Percentiles rank a stretch among this genome's conserved stretches.
phyloP scores from a whole-genome alignment of 2,888 invertebrate species.

The Parnassius apollo region DNA sequence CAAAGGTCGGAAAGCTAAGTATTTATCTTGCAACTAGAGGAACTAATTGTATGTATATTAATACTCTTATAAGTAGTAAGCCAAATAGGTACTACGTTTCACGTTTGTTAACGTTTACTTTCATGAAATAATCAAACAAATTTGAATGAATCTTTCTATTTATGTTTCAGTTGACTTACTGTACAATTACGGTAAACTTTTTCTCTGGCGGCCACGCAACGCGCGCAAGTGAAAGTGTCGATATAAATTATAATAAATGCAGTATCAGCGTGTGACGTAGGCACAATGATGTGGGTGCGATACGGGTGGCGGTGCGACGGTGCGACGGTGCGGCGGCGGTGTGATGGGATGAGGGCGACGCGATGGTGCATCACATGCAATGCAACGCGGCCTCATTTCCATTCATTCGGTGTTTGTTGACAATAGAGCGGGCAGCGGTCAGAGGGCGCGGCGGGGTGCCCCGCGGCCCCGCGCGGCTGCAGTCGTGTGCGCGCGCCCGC shows the following conservation, averaged over 20 bases:
- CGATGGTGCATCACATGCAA: conserved; percentile 21
- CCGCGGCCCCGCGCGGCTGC: conserved; percentile 44
- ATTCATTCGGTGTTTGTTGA: conserved; percentile 70
- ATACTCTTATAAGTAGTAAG: too few relatives aligned
- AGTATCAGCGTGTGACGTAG: conserved; percentile 25
- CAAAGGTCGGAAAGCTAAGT: too few relatives aligned
- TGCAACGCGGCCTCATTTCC: conserved; percentile 56
- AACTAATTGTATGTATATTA: too few relatives aligned
- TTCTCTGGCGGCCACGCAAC: conserved; percentile 15
- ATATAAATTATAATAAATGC: conserved; percentile 27
- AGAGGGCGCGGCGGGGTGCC: conserved; percentile 35
- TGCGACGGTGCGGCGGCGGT: conserved; percentile 6
- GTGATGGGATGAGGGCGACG: conserved; percentile 9
- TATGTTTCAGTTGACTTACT: neutral
- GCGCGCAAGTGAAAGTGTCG: conserved; percentile 22
- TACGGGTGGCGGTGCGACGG: conserved; percentile 10
- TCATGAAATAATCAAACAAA: neutral
- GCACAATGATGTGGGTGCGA: conserved; percentile 24
- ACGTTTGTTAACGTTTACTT: neutral
- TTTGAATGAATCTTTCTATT: too few relatives aligned
- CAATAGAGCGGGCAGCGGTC: conserved; percentile 60
- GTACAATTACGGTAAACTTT: conserved; percentile 30
- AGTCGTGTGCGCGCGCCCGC: conserved; percentile 59
- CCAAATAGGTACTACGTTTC: too few relatives aligned
- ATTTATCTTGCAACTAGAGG: too few relatives aligned